Evolutionary conservation across 1,140 invertebrate genomes (phyloP), one percentile per base, ranked within the genome.

Genomic region (Penaeus japonicus): DNA sequence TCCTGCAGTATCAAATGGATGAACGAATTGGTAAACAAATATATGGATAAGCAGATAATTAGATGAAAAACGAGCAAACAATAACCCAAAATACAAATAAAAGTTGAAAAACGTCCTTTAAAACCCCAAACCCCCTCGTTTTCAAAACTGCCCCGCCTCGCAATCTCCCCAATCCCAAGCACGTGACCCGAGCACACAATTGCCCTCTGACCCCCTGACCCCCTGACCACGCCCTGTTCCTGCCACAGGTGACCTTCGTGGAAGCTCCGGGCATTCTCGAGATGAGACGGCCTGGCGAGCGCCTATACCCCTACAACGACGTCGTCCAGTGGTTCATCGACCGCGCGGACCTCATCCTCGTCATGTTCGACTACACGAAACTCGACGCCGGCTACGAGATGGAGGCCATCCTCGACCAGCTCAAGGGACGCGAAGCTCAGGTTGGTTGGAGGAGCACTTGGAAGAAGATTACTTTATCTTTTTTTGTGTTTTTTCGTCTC

Each of bases 281-380:
- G 94, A 97, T 98, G 90, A 94, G 97, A 85, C 98, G 98, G 92
- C 96, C 97, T 94, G 96, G 98, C 24, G 97, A 98, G 87, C 94
- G 97, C 73, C 94, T 97, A 55, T 98, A 98, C 92, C 97, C 97
- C 65, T 98, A 98, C 92, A 98, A 98, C 91, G 97, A 98, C 91
- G 97, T 97, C 32, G 98, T 97, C 92, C 97, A 98, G 92, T 99
- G 98, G 98, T 98, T 97, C 92, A 98, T 98, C 91, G 97, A 99
- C 92, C 94, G 97, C 89, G 97, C 97, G 18, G 97, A 98, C 92
- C 96, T 98, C 84, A 98, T 99, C 92, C 98, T 98, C 92, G 94
- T 99, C 73, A 96, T 98, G 5, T 99, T 99, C 92, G 98, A 99
- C 93, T 97, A 97, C 78, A 96, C 96, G 17, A 98, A 99, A 93